Evolutionary conservation across 2,797 vertebrate genomes (phyloP), one percentile per base, ranked within the genome.

Genomic region (Pseudotriccus pelzelni): DNA sequence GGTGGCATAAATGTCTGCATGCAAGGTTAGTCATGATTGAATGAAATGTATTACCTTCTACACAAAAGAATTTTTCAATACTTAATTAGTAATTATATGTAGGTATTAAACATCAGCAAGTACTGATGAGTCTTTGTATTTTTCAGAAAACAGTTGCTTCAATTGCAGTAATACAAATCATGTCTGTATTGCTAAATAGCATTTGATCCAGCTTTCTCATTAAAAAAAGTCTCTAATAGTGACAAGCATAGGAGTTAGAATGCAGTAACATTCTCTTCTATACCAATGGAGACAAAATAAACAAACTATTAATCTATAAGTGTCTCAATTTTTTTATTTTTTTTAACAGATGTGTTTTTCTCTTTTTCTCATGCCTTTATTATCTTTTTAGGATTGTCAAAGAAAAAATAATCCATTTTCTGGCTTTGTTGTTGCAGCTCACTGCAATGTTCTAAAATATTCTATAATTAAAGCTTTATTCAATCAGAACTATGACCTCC

Each of bases 391-490:
- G 32, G 28, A 30, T 9, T 80, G 36, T 24, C 44, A 83, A 53
- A 82, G 37, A 70, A 85, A 83, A 34, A 94, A 90, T 34, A 73
- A 83, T 24, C 5, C 25, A 25, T 9, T 88, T 87, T 18, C 41
- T 81, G n/a, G 30, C 23, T 91, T 80, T 79, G 59, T 77, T 92
- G 34, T 36, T 87, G 13, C 8, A 36, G 28, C 69, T 72, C 21
- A 63, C 25, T 23, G 15, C 12, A 80, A 68, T 70, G 28, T 64
- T 90, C 62, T 84, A 24, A 32, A 60, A 50, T 47, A 46, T 47
- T 44, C 14, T 43, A 41, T n/a, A 81, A 92, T 91, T 63, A 69
- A 75, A 78, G 39, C 41, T 94, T 94, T 94, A 89, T 91, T 87
- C 39, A 80, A 75, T 46, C 41, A 84, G 73, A 84, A 77, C 44